Evolutionary conservation across 1,140 invertebrate species (phyloP), one percentile per base, ranked within the genome.

Genomic region (Physella acuta): DNA sequence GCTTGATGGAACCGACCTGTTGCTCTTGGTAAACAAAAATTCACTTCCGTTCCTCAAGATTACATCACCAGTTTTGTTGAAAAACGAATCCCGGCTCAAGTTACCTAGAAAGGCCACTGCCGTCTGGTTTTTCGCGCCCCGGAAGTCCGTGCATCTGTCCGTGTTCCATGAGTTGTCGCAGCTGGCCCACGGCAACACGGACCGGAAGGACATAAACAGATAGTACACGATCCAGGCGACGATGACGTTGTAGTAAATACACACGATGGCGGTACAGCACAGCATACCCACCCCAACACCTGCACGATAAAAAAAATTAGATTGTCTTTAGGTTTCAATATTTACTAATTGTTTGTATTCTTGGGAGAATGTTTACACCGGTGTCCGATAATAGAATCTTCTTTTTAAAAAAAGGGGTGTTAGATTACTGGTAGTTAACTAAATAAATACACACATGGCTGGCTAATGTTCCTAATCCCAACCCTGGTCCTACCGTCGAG

Each of bases 211-310:
- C 44, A 92, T 90, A 75, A 94, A 93, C 78, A 97, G 91, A 83
- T 97, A 97, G 84, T 93, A 95, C 70, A 97, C 90, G n/a, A 92
- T 90, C 89, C 95, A 97, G 17, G 94, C 92, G 79, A 97, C 94
- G 81, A 98, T 95, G 62, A 97, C 92, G 83, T 94, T 96, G 84
- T 97, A 97, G 84, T 98, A 98, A 31, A 98, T 88, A 11, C 94
- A 94, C 34, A 98, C 94, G 78, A 97, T 94, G 82, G 95, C 95
- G 0, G 94, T 97, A 17, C 97, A 93, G 59, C 97, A 90, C 14
- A 79, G 67, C 76, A 80, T 78, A 16, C 76, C 78, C 55, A 73
- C 73, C 0, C 80, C 78, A 49, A 81, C 68, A 62, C 79, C 78
- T 81, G 71, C 3, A 71, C 8, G 66, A 44, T 31, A 62, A 59